A percentile compares a stretch with the other conserved stretches of the same genome.
Conservation (phyloP, 2,888 invertebrate species). For the Exocentrus adspersus region DNA sequence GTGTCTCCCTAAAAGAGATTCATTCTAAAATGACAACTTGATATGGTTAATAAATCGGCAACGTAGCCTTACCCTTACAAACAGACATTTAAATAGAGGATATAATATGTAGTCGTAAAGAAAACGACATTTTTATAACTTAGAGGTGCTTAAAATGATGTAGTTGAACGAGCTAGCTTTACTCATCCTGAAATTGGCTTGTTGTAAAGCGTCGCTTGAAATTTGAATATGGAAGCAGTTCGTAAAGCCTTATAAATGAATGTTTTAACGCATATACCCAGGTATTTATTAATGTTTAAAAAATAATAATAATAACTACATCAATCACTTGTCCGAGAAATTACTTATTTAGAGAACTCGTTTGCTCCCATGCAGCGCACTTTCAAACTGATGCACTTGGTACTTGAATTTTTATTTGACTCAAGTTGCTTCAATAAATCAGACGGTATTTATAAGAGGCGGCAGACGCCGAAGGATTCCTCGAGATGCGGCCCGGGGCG, state of each 20-base stretch:
- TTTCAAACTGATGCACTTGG: neutral
- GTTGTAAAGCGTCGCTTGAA: no score
- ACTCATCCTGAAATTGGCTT: no score
- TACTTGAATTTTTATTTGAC: neutral
- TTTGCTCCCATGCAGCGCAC: no score
- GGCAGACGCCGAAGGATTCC: neutral
- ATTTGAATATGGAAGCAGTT: no score
- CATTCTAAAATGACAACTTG: neutral
- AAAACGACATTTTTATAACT: neutral
- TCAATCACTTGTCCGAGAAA: no score
- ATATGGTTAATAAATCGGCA: neutral
- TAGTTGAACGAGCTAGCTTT: neutral
- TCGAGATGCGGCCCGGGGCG: neutral
- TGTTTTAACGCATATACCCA: no score
- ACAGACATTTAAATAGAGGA: neutral
- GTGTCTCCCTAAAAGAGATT: neutral
- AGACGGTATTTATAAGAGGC: neutral
- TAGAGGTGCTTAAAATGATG: neutral
- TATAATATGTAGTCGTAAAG: neutral
- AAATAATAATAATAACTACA: no score
- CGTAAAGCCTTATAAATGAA: no score
- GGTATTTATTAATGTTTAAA: no score
- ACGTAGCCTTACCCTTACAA: no score
- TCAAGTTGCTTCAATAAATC: neutral
- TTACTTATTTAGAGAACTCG: no score